phyloP scores from a whole-genome alignment of 2,797 vertebrate genomes.

The Hippopotamyrus pictus region DNA sequence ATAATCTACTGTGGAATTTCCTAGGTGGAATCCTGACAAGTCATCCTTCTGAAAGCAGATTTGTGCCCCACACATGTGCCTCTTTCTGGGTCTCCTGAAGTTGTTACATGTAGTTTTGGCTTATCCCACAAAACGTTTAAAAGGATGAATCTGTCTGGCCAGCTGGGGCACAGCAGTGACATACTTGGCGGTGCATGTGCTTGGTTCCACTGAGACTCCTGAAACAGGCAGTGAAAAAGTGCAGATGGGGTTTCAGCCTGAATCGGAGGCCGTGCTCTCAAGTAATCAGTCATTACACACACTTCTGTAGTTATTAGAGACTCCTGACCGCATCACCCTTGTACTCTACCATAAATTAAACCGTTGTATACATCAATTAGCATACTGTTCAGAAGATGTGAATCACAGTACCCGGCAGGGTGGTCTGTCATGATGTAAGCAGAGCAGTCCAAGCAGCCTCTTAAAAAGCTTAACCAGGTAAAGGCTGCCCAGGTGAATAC shows the following conservation, averaged over 20 bases:
- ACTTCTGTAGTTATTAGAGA: constrained; percentile 4
- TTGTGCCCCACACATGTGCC: background rate
- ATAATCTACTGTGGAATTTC: background rate
- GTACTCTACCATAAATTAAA: background rate
- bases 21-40: background rate
- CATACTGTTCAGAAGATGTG: background rate
- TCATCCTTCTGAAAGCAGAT: background rate
- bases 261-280: background rate
- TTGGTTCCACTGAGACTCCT: background rate
- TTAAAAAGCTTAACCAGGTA: background rate
- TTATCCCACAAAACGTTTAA: background rate
- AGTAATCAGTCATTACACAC: constrained; percentile 12
- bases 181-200: background rate
- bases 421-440: background rate
- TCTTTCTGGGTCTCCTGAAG: background rate
- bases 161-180: background rate
- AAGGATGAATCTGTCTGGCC: background rate
- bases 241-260: background rate
- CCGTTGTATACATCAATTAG: background rate
- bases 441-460: background rate
- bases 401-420: background rate
- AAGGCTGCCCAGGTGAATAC: background rate
- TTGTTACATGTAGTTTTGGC: background rate
- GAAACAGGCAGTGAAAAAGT: background rate
- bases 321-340: background rate